phyloP scores from a whole-genome alignment of 2,113 vertebrate genomes.

The Anarhynchus alexandrinus region DNA sequence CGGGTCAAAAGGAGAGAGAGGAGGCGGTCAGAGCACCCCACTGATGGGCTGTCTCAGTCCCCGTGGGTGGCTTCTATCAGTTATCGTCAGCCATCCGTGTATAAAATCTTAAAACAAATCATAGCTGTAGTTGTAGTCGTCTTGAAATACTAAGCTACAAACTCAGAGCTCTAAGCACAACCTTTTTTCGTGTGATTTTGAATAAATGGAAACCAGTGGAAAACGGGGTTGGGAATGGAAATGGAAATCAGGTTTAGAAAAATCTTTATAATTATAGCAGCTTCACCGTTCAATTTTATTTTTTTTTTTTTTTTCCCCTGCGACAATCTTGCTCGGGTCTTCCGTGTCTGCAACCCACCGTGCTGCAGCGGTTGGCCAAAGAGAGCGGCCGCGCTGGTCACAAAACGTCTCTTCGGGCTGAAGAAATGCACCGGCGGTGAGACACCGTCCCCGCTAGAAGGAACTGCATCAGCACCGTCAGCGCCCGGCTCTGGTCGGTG shows the following conservation, averaged over 20 bases:
- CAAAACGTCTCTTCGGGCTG: neutral
- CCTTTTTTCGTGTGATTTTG: neutral
- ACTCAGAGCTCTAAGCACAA: neutral
- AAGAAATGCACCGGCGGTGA: neutral
- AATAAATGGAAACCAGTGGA: neutral
- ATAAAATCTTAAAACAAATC: neutral
- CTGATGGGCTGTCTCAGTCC: neutral
- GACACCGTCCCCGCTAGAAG: neutral
- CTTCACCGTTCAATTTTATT: accelerated
- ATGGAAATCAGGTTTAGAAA: neutral
- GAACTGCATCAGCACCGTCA: neutral
- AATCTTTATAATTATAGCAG: neutral
- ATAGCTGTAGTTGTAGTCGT: neutral
- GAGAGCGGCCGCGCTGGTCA: neutral
- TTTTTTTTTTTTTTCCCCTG: neutral
- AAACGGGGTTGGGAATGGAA: too few relatives aligned
- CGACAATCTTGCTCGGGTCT: neutral
- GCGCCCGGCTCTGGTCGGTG: neutral
- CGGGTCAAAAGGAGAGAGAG: neutral
- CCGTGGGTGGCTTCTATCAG: neutral
- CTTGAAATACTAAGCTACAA: neutral
- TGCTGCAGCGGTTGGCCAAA: conserved; percentile 44
- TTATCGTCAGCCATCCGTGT: neutral
- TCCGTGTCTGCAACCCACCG: conserved; percentile 33
- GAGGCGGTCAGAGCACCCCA: neutral